Conservation (phyloP, 1,140 invertebrate species). For the Ceratosolen solmsi region DNA sequence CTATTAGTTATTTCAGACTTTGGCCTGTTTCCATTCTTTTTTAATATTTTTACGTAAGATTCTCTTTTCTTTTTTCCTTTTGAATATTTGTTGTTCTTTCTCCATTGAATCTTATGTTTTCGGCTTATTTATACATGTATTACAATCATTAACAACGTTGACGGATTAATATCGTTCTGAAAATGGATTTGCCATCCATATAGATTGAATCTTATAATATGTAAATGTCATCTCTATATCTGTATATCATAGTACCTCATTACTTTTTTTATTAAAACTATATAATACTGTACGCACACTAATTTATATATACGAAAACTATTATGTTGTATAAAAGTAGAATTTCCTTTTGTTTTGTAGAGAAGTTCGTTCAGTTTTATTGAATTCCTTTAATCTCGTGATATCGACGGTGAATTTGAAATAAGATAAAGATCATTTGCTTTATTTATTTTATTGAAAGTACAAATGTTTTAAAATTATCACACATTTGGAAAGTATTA, state of each 20-base stretch:
- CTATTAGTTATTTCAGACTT: slow-evolving; percentile 6
- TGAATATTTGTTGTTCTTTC: neutral
- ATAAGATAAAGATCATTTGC: no score
- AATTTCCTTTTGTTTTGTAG: no score
- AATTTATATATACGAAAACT: no score
- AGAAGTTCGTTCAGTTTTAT: no score
- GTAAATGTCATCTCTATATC: neutral
- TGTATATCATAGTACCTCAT: neutral
- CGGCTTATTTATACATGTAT: neutral
- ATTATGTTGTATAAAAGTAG: no score
- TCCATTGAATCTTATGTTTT: neutral
- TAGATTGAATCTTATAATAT: neutral
- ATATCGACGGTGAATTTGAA: no score
- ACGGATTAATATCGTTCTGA: slow-evolving; percentile 13
- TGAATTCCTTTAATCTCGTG: no score
- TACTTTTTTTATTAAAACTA: no score
- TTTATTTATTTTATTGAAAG: no score
- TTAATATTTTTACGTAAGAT: neutral
- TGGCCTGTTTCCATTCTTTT: neutral
- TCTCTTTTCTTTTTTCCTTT: slow-evolving; percentile 1
- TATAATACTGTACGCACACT: no score
- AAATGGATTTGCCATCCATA: slow-evolving; percentile 5
- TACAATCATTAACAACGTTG: neutral
- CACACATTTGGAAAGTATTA: no score
- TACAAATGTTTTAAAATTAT: no score